Evolutionary conservation across 2,113 vertebrate genomes (phyloP).

Genomic region (Parus major): DNA sequence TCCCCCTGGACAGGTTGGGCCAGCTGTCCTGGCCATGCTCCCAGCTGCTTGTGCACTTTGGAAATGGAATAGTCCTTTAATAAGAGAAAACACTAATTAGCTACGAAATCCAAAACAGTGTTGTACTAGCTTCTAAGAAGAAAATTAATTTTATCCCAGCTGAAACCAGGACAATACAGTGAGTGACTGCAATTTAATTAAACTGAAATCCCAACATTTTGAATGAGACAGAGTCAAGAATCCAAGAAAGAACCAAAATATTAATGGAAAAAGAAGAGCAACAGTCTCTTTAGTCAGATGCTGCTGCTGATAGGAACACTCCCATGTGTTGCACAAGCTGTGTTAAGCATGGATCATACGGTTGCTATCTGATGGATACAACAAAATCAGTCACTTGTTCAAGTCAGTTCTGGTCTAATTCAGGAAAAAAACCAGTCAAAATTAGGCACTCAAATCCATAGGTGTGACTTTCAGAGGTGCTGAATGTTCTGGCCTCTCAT

Average conservation of each 20-base stretch:
- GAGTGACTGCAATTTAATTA: neutral
- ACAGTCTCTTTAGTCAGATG: slow-evolving; percentile 23
- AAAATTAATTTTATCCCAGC: neutral
- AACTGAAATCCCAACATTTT: neutral
- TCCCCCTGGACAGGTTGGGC: neutral
- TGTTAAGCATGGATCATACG: slow-evolving; percentile 23
- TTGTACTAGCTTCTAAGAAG: neutral
- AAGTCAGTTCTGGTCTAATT: neutral
- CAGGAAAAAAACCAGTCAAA: neutral
- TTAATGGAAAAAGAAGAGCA: slow-evolving; percentile 35
- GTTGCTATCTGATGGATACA: slow-evolving; percentile 10
- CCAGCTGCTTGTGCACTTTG: neutral
- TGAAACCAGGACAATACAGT: neutral
- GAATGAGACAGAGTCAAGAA: neutral
- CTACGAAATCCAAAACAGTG: neutral
- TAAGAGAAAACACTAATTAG: neutral
- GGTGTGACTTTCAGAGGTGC: neutral
- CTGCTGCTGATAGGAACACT: slow-evolving; percentile 6
- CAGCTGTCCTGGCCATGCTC: neutral
- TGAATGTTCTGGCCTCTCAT: neutral
- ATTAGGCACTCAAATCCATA: neutral
- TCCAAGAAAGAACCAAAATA: slow-evolving; percentile 51
- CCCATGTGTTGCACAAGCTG: slow-evolving; percentile 58
- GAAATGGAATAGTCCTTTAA: neutral
- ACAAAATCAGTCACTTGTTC: slow-evolving; percentile 1